Evolutionary conservation across 2,797 vertebrate species (phyloP), one percentile per base, ranked within the genome.

Genomic region (Octomys mimax): DNA sequence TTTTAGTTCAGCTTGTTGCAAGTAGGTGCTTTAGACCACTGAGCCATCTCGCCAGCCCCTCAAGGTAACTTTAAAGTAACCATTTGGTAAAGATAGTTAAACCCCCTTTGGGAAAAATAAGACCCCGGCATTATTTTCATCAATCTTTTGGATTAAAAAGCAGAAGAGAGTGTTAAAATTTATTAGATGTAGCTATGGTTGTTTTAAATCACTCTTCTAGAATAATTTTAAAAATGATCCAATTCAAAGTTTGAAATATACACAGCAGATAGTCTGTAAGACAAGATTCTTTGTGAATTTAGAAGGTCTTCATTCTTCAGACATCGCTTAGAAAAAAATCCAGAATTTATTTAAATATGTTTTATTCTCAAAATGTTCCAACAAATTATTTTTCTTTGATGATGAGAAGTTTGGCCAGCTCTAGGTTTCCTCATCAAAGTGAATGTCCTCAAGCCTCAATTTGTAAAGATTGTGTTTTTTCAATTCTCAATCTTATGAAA

Each of bases 81-180:
- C 5, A 89, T 33, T 93, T 94, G 42, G 10, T 31, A 59, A 68
- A 87, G 61, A 82, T 52, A 84, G 70, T 14, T 12, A 70, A 78
- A 62, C 2, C 18, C 10, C 39, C 78, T 79, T 54, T 7, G 11
- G 1, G 33, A 18, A 12, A 70, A 64, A 18, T 18, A 59, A 11
- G 7, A 85, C 19, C 5, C 31, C 59, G 52, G 66, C 36, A 54
- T 62, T n/a, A 92, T 19, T 2, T 71, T 36, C 19, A 9, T 66
- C n/a, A 87, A 77, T 54, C 11, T 18, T 68, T 21, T 89, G 9
- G 7, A 66, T 80, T 87, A 68, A 95, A 92, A 92, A 85, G 28
- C 26, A 84, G 42, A 49, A 26, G 61, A 81, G 6, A 95, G 5
- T 3, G 26, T 2, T 71, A 5, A 8, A 89, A 83, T 7, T 79